A percentile compares a stretch with the other conserved stretches of the same genome.
These are phyloP conservation scores for Rhagologus leucostigma DNA, from an alignment of 2,113 vertebrate species.

Conservation along the genomic window DNA sequence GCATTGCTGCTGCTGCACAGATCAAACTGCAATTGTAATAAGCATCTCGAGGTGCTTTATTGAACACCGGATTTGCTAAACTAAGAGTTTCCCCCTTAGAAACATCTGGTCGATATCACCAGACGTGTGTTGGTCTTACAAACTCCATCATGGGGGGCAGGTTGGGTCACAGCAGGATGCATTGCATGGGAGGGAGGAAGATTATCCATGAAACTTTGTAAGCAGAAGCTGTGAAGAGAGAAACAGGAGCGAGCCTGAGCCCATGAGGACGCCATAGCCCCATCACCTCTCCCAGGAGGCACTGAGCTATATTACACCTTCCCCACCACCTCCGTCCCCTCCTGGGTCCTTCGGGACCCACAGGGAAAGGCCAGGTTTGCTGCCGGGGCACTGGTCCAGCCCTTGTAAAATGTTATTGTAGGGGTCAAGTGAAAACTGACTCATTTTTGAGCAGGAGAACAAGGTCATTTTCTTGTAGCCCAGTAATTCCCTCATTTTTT, in stretches of 20 bases:
- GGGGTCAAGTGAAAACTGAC: background rate
- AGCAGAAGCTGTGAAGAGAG: background rate
- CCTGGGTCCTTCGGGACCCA: background rate
- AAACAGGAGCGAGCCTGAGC: rapidly evolving
- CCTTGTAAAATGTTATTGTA: background rate
- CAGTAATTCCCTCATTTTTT: background rate
- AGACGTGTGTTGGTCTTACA: background rate
- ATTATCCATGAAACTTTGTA: background rate
- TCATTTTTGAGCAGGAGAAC: background rate
- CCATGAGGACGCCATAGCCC: background rate
- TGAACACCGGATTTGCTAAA: background rate
- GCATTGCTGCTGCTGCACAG: background rate
- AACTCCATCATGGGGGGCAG: background rate
- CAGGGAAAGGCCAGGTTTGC: background rate
- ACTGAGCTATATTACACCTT: background rate
- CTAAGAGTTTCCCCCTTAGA: background rate
- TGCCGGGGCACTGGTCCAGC: background rate
- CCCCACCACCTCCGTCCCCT: background rate
- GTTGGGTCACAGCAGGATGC: background rate
- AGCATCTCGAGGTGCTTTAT: background rate
- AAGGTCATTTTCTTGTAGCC: background rate
- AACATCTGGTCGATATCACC: background rate
- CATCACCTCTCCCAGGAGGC: background rate
- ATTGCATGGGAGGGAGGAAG: background rate
- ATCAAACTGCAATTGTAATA: background rate